Evolutionary conservation across 2,888 invertebrate species (phyloP).

Genomic region (Synergus gifuensis): DNA sequence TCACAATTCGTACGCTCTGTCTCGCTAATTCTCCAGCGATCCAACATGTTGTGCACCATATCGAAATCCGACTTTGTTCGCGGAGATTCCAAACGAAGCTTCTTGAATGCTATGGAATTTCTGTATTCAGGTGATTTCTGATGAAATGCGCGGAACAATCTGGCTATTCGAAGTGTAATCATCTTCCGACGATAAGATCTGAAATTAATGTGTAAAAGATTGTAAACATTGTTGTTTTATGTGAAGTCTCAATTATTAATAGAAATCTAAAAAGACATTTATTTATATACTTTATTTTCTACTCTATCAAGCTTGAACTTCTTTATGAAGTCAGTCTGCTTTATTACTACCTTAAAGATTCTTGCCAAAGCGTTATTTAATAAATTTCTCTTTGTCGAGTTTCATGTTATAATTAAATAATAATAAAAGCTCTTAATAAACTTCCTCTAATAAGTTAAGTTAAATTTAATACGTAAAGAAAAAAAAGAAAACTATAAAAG

Average conservation of each 20-base stretch:
- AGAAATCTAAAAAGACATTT: too few relatives aligned
- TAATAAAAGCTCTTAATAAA: too few relatives aligned
- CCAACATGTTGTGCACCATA: slow-evolving; percentile 82
- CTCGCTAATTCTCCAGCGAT: slow-evolving; percentile 85
- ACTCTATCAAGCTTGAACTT: too few relatives aligned
- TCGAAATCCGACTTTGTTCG: slow-evolving; percentile 87
- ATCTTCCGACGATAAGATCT: slow-evolving; percentile 56
- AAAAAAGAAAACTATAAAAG: too few relatives aligned
- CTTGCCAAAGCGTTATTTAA: too few relatives aligned
- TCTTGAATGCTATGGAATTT: slow-evolving; percentile 70
- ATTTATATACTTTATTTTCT: too few relatives aligned
- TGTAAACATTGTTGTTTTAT: not conserved
- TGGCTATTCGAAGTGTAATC: slow-evolving; percentile 50
- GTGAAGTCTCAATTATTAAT: not conserved
- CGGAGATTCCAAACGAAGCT: slow-evolving; percentile 74
- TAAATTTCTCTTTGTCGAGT: too few relatives aligned
- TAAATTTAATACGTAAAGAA: too few relatives aligned
- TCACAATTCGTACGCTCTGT: slow-evolving; percentile 80
- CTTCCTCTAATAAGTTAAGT: too few relatives aligned
- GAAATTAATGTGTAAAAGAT: not conserved
- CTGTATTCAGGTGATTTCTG: not conserved
- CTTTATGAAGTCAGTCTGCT: too few relatives aligned
- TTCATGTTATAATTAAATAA: too few relatives aligned
- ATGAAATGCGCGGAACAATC: slow-evolving; percentile 37
- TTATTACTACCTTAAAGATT: too few relatives aligned